A percentile compares a stretch with the other conserved stretches of the same genome.
Conservation (phyloP, 2,888 invertebrate species). For the Zele albiditarsus region DNA sequence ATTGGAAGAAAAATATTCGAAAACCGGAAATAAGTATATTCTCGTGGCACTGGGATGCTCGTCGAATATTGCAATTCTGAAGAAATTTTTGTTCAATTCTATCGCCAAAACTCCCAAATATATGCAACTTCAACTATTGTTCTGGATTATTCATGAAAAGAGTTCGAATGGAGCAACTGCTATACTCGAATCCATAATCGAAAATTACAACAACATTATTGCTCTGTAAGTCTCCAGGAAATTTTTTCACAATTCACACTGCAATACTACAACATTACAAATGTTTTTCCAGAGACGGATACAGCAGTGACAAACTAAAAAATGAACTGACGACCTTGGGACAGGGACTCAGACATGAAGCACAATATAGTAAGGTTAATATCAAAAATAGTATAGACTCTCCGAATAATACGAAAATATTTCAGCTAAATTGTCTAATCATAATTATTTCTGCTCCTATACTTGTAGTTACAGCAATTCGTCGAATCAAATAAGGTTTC, state of each 20-base stretch:
- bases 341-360: constrained; percentile 36
- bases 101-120: background rate
- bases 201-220: constrained; percentile 29
- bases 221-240: constrained; percentile 32
- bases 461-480: background rate
- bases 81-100: constrained; percentile 45
- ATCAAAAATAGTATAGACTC: background rate
- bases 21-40: constrained; percentile 65
- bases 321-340: constrained; percentile 37
- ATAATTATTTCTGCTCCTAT: background rate
- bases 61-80: constrained; percentile 69
- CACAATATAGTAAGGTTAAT: constrained; percentile 42
- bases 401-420: constrained; percentile 23
- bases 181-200: constrained; percentile 49
- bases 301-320: background rate
- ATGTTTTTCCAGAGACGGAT: constrained; percentile 28
- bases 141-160: constrained; percentile 43
- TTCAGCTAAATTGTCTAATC: background rate
- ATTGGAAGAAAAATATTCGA: constrained; percentile 32
- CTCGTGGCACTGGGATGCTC: constrained; percentile 72
- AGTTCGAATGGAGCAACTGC: constrained; percentile 48
- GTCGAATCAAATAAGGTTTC: background rate
- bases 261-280: background rate
- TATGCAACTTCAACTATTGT: constrained; percentile 58
- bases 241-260: background rate